Conservation (phyloP, 2,113 vertebrate species). For the Microcebus ravelobensis region DNA sequence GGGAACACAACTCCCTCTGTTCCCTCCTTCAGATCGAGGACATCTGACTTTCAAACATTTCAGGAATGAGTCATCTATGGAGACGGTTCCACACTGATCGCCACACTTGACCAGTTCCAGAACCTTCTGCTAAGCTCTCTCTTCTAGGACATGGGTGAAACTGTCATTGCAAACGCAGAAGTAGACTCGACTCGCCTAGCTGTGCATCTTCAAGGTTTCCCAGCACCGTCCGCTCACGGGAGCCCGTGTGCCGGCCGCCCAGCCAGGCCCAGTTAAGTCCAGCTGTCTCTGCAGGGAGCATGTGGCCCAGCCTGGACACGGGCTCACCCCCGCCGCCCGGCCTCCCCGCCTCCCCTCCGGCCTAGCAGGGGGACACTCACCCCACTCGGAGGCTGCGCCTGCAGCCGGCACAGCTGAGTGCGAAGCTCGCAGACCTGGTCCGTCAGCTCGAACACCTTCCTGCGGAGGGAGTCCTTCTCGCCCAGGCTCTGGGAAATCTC, state of each 20-base stretch:
- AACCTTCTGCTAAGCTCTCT: neutral
- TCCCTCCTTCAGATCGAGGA: accelerated
- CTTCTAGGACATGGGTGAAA: accelerated
- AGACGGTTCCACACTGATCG: accelerated
- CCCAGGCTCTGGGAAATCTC: slow-evolving; percentile 88
- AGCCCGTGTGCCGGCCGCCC: neutral
- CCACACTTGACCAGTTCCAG: neutral
- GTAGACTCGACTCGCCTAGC: accelerated
- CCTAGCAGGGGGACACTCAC: neutral
- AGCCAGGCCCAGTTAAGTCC: accelerated
- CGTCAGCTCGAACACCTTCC: slow-evolving; percentile 89
- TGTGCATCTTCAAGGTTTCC: accelerated
- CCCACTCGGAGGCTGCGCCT: neutral
- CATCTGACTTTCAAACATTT: neutral
- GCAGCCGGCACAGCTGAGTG: slow-evolving; percentile 63
- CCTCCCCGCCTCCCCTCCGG: neutral
- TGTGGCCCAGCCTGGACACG: neutral
- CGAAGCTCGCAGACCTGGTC: slow-evolving; percentile 84
- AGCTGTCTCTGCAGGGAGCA: accelerated
- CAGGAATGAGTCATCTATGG: neutral
- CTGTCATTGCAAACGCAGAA: neutral
- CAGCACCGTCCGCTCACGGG: accelerated
- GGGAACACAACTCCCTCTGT: accelerated
- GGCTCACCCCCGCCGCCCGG: neutral
- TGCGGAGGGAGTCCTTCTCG: slow-evolving; percentile 91